These are phyloP conservation scores for Apoda limacodes DNA, from an alignment of 2,888 invertebrate genomes.

Conservation along the genomic window DNA sequence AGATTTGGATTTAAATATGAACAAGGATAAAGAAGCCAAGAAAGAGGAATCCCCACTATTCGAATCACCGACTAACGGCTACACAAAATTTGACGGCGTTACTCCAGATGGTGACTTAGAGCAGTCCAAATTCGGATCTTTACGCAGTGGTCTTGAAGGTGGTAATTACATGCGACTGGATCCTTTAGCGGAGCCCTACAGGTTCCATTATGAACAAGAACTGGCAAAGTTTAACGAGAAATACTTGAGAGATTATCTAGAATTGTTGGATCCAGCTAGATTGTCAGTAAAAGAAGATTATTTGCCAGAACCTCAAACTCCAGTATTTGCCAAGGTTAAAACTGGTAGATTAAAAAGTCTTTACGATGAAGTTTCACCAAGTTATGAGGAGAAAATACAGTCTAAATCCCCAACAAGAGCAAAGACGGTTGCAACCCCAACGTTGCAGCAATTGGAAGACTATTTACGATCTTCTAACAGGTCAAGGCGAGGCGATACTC, in stretches of 20 bases:
- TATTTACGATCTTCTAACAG: constrained; percentile 46
- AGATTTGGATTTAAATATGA: constrained; percentile 42
- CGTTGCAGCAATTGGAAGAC: constrained; percentile 60
- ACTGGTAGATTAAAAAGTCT: constrained; percentile 43
- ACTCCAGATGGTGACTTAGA: constrained; percentile 41
- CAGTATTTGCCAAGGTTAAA: constrained; percentile 58
- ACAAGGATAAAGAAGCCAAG: constrained; percentile 28
- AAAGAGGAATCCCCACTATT: constrained; percentile 34
- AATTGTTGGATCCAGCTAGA: constrained; percentile 44
- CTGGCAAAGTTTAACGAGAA: constrained; percentile 57
- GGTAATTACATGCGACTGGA: constrained; percentile 55
- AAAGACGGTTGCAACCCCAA: constrained; percentile 51
- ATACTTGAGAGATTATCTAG: constrained; percentile 51
- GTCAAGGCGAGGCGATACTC: constrained; percentile 45
- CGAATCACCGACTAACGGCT: constrained; percentile 34
- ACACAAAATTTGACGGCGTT: constrained; percentile 35
- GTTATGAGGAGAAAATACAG: constrained; percentile 38
- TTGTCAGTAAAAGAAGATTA: constrained; percentile 52
- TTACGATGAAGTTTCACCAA: constrained; percentile 50
- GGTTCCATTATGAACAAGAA: constrained; percentile 53
- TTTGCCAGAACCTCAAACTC: constrained; percentile 58
- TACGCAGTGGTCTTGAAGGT: constrained; percentile 48
- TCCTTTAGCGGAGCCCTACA: constrained; percentile 45
- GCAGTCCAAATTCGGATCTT: constrained; percentile 56
- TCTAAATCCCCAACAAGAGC: constrained; percentile 48